Percentiles rank a stretch among this genome's conserved stretches.
These are phyloP conservation scores for Sarcophaga variegata DNA, from an alignment of 2,888 invertebrate genomes.

Conservation along the genomic window DNA sequence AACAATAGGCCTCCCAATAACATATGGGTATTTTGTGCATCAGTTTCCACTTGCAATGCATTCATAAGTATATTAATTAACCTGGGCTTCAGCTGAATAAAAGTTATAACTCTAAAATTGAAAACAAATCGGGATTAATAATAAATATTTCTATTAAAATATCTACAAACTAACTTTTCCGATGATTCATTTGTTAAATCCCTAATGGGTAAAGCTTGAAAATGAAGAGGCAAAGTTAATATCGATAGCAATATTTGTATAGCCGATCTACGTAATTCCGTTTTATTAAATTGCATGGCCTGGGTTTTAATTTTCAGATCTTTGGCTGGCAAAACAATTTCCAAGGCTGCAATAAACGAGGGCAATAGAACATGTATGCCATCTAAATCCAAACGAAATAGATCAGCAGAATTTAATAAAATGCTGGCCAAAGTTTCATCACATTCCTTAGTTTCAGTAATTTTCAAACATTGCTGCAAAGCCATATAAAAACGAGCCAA, in stretches of 20 bases:
- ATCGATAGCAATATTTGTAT: conserved; percentile 95
- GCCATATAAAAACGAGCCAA: conserved; percentile 96
- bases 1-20: conserved; percentile 90
- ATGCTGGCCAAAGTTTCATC: conserved; percentile 93
- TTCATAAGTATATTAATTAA: conserved; percentile 91
- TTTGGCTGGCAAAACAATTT: conserved; percentile 94
- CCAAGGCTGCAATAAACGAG: conserved; percentile 93
- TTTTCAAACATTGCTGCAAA: conserved; percentile 91
- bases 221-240: conserved; percentile 96
- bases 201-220: conserved; percentile 88
- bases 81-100: conserved; percentile 88
- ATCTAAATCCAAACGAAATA: conserved; percentile 95
- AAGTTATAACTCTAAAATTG: conserved; percentile 82
- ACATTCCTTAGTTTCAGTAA: conserved; percentile 86
- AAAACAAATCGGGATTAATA: not conserved
- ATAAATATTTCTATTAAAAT: conserved; percentile 64
- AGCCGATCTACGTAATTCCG: conserved; percentile 93
- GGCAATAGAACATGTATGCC: conserved; percentile 96
- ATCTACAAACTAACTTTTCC: conserved; percentile 80
- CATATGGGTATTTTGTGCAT: conserved; percentile 94
- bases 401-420: conserved; percentile 91
- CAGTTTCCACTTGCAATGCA: conserved; percentile 91
- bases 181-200: conserved; percentile 85
- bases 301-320: conserved; percentile 89
- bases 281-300: conserved; percentile 84